A percentile compares a stretch with the other conserved stretches of the same genome.
These are phyloP conservation scores for Agrochola lychnidis DNA, from an alignment of 2,888 invertebrate genomes.

Conservation along the genomic window DNA sequence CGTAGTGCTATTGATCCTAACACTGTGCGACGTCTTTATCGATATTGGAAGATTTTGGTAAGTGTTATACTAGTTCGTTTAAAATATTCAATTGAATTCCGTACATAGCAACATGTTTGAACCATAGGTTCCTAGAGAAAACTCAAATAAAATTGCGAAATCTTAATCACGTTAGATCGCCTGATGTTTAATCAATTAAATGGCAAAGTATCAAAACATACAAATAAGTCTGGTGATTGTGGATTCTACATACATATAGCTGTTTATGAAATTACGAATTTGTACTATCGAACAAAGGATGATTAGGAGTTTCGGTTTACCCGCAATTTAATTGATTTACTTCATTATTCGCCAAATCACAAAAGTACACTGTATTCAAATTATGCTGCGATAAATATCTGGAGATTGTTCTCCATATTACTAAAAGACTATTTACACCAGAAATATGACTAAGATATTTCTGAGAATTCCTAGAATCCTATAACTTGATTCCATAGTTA, in stretches of 20 bases:
- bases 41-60: constrained; percentile 46
- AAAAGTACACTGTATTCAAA: not conserved
- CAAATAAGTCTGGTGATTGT: not conserved
- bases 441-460: not conserved
- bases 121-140: constrained; percentile 21
- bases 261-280: not conserved
- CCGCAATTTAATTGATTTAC: constrained; percentile 30
- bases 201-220: not conserved
- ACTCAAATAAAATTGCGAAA: constrained; percentile 44
- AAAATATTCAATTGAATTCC: not conserved
- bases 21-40: constrained; percentile 8
- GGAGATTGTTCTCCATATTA: not conserved
- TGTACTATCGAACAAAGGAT: constrained; percentile 48
- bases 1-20: constrained; percentile 47
- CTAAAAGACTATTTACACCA: not conserved
- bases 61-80: constrained; percentile 31
- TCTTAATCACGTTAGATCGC: constrained; percentile 2
- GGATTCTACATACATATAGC: not conserved
- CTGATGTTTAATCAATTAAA: constrained; percentile 19
- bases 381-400: not conserved
- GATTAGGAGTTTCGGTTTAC: constrained; percentile 32
- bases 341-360: not conserved
- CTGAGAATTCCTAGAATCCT: not conserved
- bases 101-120: constrained; percentile 21
- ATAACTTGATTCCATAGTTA: not conserved